phyloP scores from a whole-genome alignment of 2,113 vertebrate species.

The Catharus minimus region DNA sequence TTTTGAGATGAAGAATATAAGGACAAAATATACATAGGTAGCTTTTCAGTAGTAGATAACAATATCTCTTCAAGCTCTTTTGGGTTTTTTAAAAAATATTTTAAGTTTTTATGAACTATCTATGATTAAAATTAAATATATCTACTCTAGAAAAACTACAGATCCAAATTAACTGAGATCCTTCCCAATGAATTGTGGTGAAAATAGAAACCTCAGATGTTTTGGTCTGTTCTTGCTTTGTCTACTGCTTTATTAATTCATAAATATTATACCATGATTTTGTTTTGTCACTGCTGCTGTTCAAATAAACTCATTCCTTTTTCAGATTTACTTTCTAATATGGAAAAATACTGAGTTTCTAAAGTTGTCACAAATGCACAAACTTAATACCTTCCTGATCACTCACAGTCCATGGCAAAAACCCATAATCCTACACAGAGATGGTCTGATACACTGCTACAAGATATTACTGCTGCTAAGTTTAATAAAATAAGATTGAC shows the following conservation, averaged over 20 bases:
- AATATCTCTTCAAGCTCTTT: neutral
- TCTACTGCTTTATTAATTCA: slow-evolving; percentile 20
- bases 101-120: neutral
- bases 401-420: slow-evolving; percentile 24
- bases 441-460: slow-evolving; percentile 62
- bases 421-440: slow-evolving; percentile 68
- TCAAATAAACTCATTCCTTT: neutral
- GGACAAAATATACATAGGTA: neutral
- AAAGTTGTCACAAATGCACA: slow-evolving; percentile 35
- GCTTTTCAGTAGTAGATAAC: neutral
- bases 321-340: slow-evolving; percentile 26
- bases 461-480: slow-evolving; percentile 59
- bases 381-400: slow-evolving; percentile 46
- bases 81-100: neutral
- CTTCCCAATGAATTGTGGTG: neutral
- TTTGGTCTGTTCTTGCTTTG: neutral
- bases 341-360: slow-evolving; percentile 22
- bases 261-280: neutral
- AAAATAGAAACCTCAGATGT: neutral
- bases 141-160: neutral
- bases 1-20: neutral
- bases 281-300: neutral
- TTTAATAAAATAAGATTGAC: slow-evolving; percentile 79
- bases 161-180: neutral
- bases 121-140: neutral